Evolutionary conservation across 2,797 vertebrate species (phyloP), one percentile per base, ranked within the genome.

Genomic region (Acanthurus leucopareius): DNA sequence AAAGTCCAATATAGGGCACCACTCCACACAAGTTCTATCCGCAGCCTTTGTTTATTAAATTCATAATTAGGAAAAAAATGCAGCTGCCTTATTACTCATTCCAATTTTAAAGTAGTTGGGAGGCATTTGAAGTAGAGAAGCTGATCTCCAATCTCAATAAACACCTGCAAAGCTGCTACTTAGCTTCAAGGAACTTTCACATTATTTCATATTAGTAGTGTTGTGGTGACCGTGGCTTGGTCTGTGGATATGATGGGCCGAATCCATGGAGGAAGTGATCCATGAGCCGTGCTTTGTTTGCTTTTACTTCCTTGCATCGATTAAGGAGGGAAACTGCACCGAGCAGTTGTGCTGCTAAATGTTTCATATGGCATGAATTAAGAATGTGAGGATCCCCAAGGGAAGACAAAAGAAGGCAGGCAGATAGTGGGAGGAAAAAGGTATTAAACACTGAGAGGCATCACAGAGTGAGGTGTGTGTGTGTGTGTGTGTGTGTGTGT

Each of bases 31-130:
- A 61, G 75, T 59, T 58, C 38, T 66, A 19, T 61, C 68, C 51
- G 7, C 69, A 61, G 76, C 35, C 40, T 85, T 85, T 87, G 80
- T 89, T 90, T 89, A 83, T 85, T 77, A 65, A 59, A 77, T 86
- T 67, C 45, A 62, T 80, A 86, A 91, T 90, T 79, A 62, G 85
- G n/a, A 16, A 48, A 48, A 38, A 80, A 84, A 87, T 64, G 67
- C 56, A 69, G 70, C 40, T 48, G 79, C 15, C 64, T 77, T 88
- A 90, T 92, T 90, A 75, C 84, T 86, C 72, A 78, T 78, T 88
- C 62, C 77, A 89, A 89, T 89, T 91, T 91, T 42, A 86, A 90
- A 88, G 81, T 85, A 80, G 88, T 91, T 89, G 75, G 81, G 77
- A 87, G 91, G 86, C 87, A 89, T 86, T 73, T 54, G 38, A 75